Percentiles rank a stretch among this genome's conserved stretches.
phyloP scores from a whole-genome alignment of 37 sponge, comb jelly and placozoan species.

The Ianthella basta region DNA sequence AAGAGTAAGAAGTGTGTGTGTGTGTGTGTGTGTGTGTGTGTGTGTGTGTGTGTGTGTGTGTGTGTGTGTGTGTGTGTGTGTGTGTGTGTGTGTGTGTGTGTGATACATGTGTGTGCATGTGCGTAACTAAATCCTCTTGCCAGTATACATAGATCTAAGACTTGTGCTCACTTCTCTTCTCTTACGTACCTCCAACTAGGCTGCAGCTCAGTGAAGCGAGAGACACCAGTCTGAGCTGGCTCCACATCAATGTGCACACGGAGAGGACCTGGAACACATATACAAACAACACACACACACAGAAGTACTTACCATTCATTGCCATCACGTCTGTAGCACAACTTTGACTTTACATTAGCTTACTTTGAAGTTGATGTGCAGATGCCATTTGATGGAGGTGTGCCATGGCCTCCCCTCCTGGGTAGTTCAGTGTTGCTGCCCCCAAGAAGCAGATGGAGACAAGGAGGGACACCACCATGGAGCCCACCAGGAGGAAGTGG shows the following conservation, averaged over 20 bases:
- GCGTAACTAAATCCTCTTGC: too few relatives aligned
- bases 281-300: too few relatives aligned
- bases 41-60: conserved; percentile 14
- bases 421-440: conserved; percentile 90
- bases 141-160: too few relatives aligned
- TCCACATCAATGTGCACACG: conserved; percentile 15
- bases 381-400: conserved; percentile 64
- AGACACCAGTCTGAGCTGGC: conserved; percentile 22
- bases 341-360: too few relatives aligned
- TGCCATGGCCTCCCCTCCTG: conserved; percentile 89
- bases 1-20: background rate
- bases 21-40: conserved; percentile 1
- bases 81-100: conserved; percentile 16
- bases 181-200: too few relatives aligned
- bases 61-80: conserved; percentile 27
- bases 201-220: conserved; percentile 9
- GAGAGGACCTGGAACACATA: background rate
- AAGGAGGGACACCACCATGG: conserved; percentile 47
- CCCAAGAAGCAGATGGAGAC: conserved; percentile 61
- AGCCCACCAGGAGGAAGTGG: conserved; percentile 38
- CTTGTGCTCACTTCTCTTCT: background rate
- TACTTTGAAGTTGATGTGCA: background rate
- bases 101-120: background rate
- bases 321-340: too few relatives aligned
- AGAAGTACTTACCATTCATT: too few relatives aligned